Base-by-base conservation (phyloP, 1,140 invertebrate genomes). In the Penaeus chinensis region DNA sequence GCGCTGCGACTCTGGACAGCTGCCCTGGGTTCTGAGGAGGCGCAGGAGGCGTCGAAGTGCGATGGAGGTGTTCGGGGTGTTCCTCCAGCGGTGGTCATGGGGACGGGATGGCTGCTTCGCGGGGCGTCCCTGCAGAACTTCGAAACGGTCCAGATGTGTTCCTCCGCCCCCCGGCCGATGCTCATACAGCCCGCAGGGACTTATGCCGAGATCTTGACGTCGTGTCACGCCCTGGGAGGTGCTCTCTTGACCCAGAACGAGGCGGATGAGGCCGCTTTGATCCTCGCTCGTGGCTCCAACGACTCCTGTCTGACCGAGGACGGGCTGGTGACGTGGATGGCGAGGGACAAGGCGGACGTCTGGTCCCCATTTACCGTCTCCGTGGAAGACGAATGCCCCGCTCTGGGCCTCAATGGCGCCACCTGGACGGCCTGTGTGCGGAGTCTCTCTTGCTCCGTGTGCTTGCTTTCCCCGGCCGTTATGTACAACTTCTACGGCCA, bases 401-500 rank as follows among this genome's bases (percentile, higher is more conserved):
- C 74, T 42, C 62, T 87, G 76, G 66, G 78, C 24, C 62, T 71
- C 47, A 63, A 61, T 8, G 62, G 65, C 13, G 62, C 47, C n/a
- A 80, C 42, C n/a, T 22, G n/a, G 32, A 82, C 82, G 10, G 82
- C 89, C 18, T 89, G 89, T 37, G 89, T 89, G 22, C 61, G 81
- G 18, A 82, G 85, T 22, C 74, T 89, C 42, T 27, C 54, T 47
- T 83, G 81, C 47, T 82, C 84, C 19, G 42, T 89, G n/a, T 89
- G 89, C 66, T 24, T 76, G 47, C 66, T 87, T 22, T 24, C 63
- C 19, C 42, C 19, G 37, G 77, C 66, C 27, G 66, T 27, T 4
- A 77, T 80, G 61, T 85, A 87, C 60, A 66, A 37, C 32, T 81
- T 89, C 7, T 89, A 89, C 76, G 89, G 89, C 47, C 89, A 89